phyloP scores from a whole-genome alignment of 2,113 vertebrate species.

The Eurypyga helias region DNA sequence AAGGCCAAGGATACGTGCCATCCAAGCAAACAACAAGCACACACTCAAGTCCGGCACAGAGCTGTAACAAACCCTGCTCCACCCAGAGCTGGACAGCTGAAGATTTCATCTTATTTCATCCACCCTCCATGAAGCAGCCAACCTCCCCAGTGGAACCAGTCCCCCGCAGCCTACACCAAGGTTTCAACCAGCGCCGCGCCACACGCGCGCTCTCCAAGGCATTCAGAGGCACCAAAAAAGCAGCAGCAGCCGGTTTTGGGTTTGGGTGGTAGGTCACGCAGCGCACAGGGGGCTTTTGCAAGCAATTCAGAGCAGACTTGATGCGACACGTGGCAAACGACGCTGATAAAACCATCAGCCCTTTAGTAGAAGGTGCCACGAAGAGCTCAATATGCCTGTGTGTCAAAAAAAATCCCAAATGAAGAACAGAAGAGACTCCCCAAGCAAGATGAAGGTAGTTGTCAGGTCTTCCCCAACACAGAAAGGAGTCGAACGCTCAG shows the following conservation, averaged over 20 bases:
- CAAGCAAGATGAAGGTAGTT: rapidly evolving
- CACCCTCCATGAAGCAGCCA: rapidly evolving
- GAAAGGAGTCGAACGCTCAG: neutral
- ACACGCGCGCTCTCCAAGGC: rapidly evolving
- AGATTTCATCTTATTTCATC: neutral
- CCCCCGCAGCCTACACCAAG: neutral
- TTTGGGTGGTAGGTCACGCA: neutral
- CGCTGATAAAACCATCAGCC: rapidly evolving
- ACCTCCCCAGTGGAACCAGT: neutral
- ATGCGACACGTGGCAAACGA: neutral
- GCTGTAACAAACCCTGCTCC: rapidly evolving
- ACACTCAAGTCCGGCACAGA: rapidly evolving
- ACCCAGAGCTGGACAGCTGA: neutral
- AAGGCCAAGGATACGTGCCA: rapidly evolving
- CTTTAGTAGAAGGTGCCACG: neutral
- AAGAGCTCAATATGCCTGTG: rapidly evolving
- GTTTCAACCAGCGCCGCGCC: neutral
- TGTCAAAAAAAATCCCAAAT: neutral
- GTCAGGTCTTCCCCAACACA: no score
- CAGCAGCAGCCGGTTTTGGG: neutral
- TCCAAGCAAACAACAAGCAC: no score
- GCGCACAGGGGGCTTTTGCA: neutral
- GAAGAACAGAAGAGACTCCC: no score
- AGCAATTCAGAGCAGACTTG: neutral
- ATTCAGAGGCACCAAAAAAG: neutral